Conservation (phyloP, 2,888 invertebrate species). For the Drosophila nigritarsus region DNA sequence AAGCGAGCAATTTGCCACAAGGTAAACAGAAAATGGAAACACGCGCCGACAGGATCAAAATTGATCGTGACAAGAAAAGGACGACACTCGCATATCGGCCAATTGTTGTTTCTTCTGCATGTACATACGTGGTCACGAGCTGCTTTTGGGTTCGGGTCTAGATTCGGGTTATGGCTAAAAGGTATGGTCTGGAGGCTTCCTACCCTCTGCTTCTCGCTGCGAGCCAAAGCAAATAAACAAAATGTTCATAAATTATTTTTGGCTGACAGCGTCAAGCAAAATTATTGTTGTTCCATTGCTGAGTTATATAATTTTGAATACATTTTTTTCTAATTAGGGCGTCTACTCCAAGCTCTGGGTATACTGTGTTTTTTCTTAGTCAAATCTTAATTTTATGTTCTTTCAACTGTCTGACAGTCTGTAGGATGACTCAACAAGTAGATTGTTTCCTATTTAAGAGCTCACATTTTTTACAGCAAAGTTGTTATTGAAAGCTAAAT, state of each 20-base stretch:
- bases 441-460: background rate
- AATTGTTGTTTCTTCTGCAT: constrained; percentile 37
- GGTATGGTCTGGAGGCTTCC: constrained; percentile 11
- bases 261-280: constrained; percentile 48
- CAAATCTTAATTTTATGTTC: constrained; percentile 40
- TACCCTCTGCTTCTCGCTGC: constrained; percentile 4
- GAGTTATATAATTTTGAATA: constrained; percentile 68
- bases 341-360: constrained; percentile 30
- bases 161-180: constrained; percentile 10
- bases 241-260: constrained; percentile 60
- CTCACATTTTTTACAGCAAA: background rate
- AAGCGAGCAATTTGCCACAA: constrained; percentile 47
- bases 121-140: constrained; percentile 26
- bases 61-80: constrained; percentile 62
- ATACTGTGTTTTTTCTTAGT: constrained; percentile 18
- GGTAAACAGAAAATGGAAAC: constrained; percentile 70
- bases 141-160: constrained; percentile 7
- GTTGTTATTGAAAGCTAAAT: background rate
- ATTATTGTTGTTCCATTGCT: constrained; percentile 40
- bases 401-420: constrained; percentile 27
- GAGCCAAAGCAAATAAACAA: constrained; percentile 65
- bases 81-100: constrained; percentile 38
- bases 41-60: constrained; percentile 76
- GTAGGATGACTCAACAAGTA: background rate
- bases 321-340: constrained; percentile 65